Base-by-base conservation (phyloP, 2,797 vertebrate species). In the Denticeps clupeoides region DNA sequence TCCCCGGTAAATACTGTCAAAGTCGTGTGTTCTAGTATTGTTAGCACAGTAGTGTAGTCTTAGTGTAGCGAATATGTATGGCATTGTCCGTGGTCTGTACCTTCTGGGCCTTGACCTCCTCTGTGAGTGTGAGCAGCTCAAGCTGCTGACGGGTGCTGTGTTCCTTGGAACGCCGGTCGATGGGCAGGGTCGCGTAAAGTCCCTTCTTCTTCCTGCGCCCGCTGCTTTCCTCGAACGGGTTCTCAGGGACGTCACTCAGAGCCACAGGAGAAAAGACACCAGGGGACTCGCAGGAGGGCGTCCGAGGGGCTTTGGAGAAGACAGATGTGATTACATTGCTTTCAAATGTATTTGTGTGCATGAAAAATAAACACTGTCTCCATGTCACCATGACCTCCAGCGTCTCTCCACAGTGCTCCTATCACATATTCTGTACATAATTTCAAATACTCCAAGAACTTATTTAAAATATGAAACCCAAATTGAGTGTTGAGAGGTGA, bases 51-150 rank as follows among this genome's bases (percentile, higher is more conserved):
- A n/a, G n/a, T n/a, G n/a, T n/a, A n/a, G 31, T 13, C n/a, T 32
- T 12, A 2, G 31, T 32, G 12, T 33, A n/a, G 31, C 33, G 31
- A 33, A 29, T 32, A 29, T 32, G 29, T 32, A 29, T 13, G 29
- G 13, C 29, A 19, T 16, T 47, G 9, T 6, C 3, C 26, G 21
- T 3, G n/a, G 12, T 16, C 7, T 31, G 4, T 38, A 95, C 93
- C 89, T 94, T 96, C 70, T 97, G 92, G 49, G 88, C 81, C 56
- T 86, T 84, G 51, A 96, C 75, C 60, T 96, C 91, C 53, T 87
- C 79, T 2, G 73, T 69, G 52, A 94, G 79, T 0, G 68, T 77
- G 63, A 86, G 63, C 27, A 89, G 80, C 56, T 94, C 87, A 38
- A 90, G 85, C 49, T 88, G 80, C 18, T 89, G 76, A 7, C 63